Conservation (phyloP, 23 tunicate species). For the Halocynthia aurantium region DNA sequence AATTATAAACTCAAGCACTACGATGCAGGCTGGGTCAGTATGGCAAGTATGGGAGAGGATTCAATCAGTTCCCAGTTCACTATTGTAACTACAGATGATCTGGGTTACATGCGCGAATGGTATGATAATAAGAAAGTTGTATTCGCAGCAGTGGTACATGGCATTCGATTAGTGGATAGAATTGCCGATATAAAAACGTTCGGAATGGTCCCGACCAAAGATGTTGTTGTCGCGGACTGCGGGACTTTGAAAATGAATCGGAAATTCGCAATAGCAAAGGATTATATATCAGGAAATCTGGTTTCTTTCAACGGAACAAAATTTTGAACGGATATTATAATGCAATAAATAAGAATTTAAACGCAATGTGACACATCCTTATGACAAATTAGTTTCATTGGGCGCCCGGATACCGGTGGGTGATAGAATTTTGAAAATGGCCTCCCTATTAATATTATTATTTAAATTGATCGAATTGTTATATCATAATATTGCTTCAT, state of each 20-base stretch:
- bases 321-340: too few species aligned
- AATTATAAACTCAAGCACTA: slow-evolving; percentile 14
- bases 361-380: too few species aligned
- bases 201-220: slow-evolving; percentile 3
- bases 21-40: slow-evolving; percentile 24
- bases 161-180: slow-evolving; percentile 1
- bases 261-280: slow-evolving; percentile 2
- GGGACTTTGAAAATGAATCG: slow-evolving; percentile 17
- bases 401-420: too few species aligned
- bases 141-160: slow-evolving; percentile 17
- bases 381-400: too few species aligned
- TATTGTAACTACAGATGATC: slow-evolving; percentile 7
- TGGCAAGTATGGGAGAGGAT: slow-evolving; percentile 3
- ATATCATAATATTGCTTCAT: too few species aligned
- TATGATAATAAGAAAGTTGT: slow-evolving; percentile 15
- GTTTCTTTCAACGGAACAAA: not conserved
- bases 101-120: slow-evolving; percentile 18
- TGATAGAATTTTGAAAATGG: too few species aligned
- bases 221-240: slow-evolving; percentile 4
- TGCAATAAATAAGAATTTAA: too few species aligned
- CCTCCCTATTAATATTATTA: too few species aligned
- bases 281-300: slow-evolving; percentile 4
- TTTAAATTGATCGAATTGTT: too few species aligned
- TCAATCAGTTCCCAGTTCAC: not conserved
- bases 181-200: slow-evolving; percentile 8